Percentiles rank a stretch among this genome's conserved stretches.
Conservation (phyloP, 2,888 invertebrate species). For the Drosophila acutilabella region DNA sequence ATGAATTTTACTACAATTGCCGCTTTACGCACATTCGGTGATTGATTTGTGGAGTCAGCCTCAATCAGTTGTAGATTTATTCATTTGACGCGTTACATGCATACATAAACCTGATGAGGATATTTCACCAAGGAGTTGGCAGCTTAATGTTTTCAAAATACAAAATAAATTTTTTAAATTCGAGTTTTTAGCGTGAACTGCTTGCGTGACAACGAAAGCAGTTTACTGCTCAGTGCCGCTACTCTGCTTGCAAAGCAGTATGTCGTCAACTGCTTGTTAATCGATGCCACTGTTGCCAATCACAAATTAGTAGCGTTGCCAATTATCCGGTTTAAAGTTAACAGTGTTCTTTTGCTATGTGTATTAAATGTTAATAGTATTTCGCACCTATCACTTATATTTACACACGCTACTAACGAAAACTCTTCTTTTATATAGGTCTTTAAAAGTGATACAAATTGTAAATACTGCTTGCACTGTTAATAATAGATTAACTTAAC, state of each 20-base stretch:
- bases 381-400: not conserved
- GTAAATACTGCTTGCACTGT: not conserved
- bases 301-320: slow-evolving; percentile 5
- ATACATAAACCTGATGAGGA: not conserved
- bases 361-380: too few relatives aligned
- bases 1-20: slow-evolving; percentile 80
- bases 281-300: slow-evolving; percentile 13
- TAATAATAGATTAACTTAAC: not conserved
- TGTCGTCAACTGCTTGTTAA: not conserved
- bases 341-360: too few relatives aligned
- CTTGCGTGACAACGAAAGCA: not conserved
- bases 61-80: slow-evolving; percentile 36
- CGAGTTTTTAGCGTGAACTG: not conserved
- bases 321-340: not conserved
- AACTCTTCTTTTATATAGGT: too few relatives aligned
- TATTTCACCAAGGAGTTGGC: not conserved
- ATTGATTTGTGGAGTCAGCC: slow-evolving; percentile 16
- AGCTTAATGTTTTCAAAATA: not conserved
- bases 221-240: not conserved
- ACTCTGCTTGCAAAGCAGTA: not conserved
- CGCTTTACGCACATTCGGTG: slow-evolving; percentile 69
- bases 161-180: not conserved
- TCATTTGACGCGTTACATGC: slow-evolving; percentile 18
- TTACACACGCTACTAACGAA: not conserved
- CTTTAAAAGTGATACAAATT: too few relatives aligned